Base-by-base conservation (phyloP, 2,797 vertebrate genomes). In the Uromys caudimaculatus region DNA sequence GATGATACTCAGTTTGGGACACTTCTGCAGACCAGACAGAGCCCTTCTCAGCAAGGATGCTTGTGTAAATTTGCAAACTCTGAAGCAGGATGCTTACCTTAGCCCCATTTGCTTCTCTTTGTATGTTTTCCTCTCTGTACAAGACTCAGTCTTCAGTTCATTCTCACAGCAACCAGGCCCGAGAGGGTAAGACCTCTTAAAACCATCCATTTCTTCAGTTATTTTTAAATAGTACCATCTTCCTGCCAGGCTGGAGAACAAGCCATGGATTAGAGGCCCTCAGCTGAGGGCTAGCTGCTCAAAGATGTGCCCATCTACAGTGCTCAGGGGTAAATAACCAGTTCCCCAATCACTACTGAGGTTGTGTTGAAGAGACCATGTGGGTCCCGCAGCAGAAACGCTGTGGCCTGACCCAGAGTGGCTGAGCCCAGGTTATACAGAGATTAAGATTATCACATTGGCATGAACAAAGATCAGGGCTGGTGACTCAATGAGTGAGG, bases 191-290 rank as follows among this genome's bases (percentile, higher is more conserved):
- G 86, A 92, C 35, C 69, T 32, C 64, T 67, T 79, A 7, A 50
- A 73, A 16, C 54, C 8, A 71, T 62, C 58, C 27, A 93, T n/a
- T 27, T 14, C 56, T 58, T 56, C 32, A 89, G 60, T 90, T 16
- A 58, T 69, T 77, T 85, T 50, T 35, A 94, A 87, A 77, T 21
- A 50, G 38, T 71, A 84, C 12, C 44, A 38, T 83, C 23, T 9
- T 50, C 76, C 87, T 86, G 84, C 88, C 60, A 90, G 60, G 13
- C 17, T 88, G 81, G 91, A n/a, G 77, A 94, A 58, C 54, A 90
- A 84, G 14, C 35, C 29, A 64, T 24, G 9, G 23, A 91, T 71
- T 6, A 52, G 13, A 52, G 13, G 50, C 21, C 67, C 17, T 69
- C 16, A 44, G 67, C 50, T 6, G 54, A 85, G 19, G 38, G 44